Evolutionary conservation across 2,113 vertebrate genomes (phyloP), one percentile per base, ranked within the genome.

Genomic region (Drymodes brunneopygia): DNA sequence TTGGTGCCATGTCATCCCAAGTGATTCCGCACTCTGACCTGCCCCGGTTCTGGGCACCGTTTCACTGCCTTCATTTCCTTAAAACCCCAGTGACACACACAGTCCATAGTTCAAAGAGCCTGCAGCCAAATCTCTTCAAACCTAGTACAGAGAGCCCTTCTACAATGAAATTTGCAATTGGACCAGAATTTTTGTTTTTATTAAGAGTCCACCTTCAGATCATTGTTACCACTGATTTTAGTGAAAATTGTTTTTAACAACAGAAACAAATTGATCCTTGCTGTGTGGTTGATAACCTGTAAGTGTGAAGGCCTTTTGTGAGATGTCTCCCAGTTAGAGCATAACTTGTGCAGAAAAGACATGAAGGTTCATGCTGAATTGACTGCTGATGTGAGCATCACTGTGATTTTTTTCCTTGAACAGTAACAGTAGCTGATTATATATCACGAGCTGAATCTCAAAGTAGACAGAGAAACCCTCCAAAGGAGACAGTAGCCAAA

Each of bases 371-470:
- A 73, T 77, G 84, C 57, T 36, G 15, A 71, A 45, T 42, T 64
- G 72, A 62, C 38, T 75, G 53, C 89, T 86, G 90, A 96, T 48
- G 51, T 86, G 65, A 94, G 92, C 77, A 73, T 96, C 84, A 90
- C 89, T 98, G 96, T 97, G 90, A 90, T 97, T 96, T 95, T 85
- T 96, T 98, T 96, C 95, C 96, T 97, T 97, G 94, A 95, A 97
- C 97, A 99, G 99, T 99, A 97, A 99, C 99, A 62, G 99, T 99
- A 98, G 99, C 99, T 74, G 99, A 99, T 98, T 99, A 99, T 98
- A 99, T 99, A 98, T 99, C 99, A 97, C 98, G 99, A 96, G 99
- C 99, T 94, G 99, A 99, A 95, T 99, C 99, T 97, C 98, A 99
- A 95, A 99, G 99, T 98, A 98, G 99, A 98, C 99, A 99, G 98